Base-by-base conservation (phyloP, 2,797 vertebrate species). In the Pampus argenteus region DNA sequence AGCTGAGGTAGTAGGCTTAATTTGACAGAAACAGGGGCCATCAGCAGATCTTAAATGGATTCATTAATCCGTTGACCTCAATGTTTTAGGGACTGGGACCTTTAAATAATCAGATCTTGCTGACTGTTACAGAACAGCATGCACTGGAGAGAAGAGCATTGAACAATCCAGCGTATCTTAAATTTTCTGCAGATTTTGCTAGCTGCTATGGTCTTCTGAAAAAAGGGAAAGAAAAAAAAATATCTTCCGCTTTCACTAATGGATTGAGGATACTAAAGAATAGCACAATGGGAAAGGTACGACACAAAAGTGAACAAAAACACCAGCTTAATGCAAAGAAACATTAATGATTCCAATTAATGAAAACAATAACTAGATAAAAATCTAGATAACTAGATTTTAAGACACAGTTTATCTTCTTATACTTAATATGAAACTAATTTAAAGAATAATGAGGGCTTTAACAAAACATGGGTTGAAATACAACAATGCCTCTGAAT, bases 171-270 rank as follows among this genome's bases (percentile, higher is more conserved):
- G 55, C 82, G 47, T 58, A 86, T 80, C 80, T 81, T 76, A 87
- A 84, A 89, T 85, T 75, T 68, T 79, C 81, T 59, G 74, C 67
- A 73, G 75, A 59, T 71, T 86, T 74, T 72, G 61, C 67, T 67
- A 86, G 86, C 83, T 88, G 79, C 67, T 67, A 83, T 58, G 59
- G 76, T 71, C 76, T 83, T 73, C 59, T 50, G 69, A 31, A 65
- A 80, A 71, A 67, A n/a, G 5, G 34, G 29, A 56, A 45, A 45
- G 26, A 55, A 84, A 71, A 40, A 69, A 84, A 85, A 76, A 87
- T 89, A 91, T 91, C 77, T 88, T 88, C 90, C 61, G 58, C 81
- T 82, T 89, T 89, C 75, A 90, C 87, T 88, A 89, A 89, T 73
- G 59, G 60, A 82, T 81, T 68, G 72, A 86, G 83, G 81, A 90